These are phyloP conservation scores for Poeciliopsis prolifica DNA, from an alignment of 2,113 vertebrate species.

Conservation along the genomic window DNA sequence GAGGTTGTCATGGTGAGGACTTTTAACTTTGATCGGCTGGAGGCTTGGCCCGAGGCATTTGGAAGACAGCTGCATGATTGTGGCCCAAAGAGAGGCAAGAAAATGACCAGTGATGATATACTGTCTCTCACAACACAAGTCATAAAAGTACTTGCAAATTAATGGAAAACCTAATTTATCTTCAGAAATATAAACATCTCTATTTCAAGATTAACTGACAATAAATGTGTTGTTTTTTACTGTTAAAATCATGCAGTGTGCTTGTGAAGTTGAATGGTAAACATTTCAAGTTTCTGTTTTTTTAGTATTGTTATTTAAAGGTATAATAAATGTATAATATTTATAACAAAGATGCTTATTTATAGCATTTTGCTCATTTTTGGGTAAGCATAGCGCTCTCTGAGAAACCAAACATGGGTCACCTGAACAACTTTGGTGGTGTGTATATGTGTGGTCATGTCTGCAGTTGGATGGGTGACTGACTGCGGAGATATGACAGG, in stretches of 20 bases:
- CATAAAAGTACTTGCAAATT: not conserved
- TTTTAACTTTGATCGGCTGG: slow-evolving; percentile 63
- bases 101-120: slow-evolving; percentile 32
- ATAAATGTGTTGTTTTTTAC: too few species aligned
- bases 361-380: not conserved
- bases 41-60: slow-evolving; percentile 61
- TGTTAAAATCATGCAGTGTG: too few species aligned
- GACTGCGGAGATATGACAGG: slow-evolving; percentile 62
- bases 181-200: too few species aligned
- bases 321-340: too few species aligned
- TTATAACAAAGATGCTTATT: not conserved
- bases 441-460: slow-evolving; percentile 9
- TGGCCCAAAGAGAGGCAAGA: slow-evolving; percentile 36
- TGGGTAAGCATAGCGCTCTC: not conserved
- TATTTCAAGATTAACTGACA: too few species aligned
- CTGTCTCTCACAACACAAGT: not conserved
- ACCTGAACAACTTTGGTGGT: not conserved
- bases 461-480: slow-evolving; percentile 55
- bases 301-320: not conserved
- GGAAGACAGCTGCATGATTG: slow-evolving; percentile 36
- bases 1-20: slow-evolving; percentile 57
- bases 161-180: not conserved
- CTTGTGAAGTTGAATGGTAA: too few species aligned
- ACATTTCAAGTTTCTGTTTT: not conserved
- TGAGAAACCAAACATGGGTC: not conserved